Evolutionary conservation across 92 coral and sea anemone genomes (phyloP), one percentile per base, ranked within the genome.

Genomic region (Pocillopora meandrina): DNA sequence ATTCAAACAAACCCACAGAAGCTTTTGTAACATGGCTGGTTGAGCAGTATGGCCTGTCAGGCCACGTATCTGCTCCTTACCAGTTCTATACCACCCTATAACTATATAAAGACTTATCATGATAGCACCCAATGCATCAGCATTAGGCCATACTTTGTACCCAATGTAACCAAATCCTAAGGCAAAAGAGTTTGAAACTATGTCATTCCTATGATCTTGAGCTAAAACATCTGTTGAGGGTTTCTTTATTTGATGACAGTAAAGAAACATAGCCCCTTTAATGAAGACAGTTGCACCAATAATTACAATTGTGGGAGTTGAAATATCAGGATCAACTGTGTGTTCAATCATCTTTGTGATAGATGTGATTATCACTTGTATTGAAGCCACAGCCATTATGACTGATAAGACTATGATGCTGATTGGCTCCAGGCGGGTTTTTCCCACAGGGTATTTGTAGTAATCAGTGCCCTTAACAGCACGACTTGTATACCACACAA

Each of bases 191-290:
- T 96, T 96, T 10, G 99, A 96, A 33, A 96, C 26, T 11, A 94
- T 87, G 61, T 96, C 99, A 88, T 96, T 96, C 71, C 98, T 83
- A 74, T 96, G 99, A 78, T 96, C 99, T 66, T 96, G 99, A n/a
- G 95, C 88, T 21, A 96, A 87, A 52, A 84, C 95, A 70, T 72
- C 85, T 34, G 94, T 86, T 49, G 98, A 89, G 10, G 96, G 95
- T 10, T 92, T 87, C 52, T 84, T 84, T 49, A 90, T 80, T 59
- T 82, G 84, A 49, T 91, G 81, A 71, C 97, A 92, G 61, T 89
- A 94, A 67, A 96, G 72, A 84, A 87, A 96, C 72, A 96, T 69
- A 36, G 81, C 63, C 59, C 92, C 15, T 74, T 96, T 96, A 59
- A 78, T 47, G 3, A 87, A 71, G 74, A 96, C 79, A 17, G 99